Evolutionary conservation across 2,797 vertebrate genomes (phyloP).

Genomic region (Tympanoctomys barrerae): DNA sequence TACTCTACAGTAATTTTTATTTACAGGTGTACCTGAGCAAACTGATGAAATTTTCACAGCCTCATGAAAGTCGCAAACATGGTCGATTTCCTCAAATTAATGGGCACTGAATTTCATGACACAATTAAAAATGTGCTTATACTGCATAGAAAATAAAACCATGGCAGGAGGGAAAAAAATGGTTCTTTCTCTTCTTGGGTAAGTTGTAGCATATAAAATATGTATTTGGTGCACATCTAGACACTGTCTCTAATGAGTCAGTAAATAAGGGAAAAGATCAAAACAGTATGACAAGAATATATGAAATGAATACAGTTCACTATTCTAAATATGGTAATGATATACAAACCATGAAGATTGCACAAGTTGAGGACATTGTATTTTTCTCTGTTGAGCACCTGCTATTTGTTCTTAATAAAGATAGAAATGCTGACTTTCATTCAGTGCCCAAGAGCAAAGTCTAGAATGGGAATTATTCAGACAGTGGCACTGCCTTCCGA

Average conservation of each 20-base stretch:
- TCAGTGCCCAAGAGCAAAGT: neutral
- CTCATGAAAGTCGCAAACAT: slow-evolving; percentile 65
- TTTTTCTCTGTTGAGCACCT: slow-evolving; percentile 25
- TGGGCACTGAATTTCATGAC: slow-evolving; percentile 62
- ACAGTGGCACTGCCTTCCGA: slow-evolving; percentile 13
- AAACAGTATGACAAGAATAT: slow-evolving; percentile 49
- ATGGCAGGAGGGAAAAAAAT: neutral
- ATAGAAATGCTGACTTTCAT: slow-evolving; percentile 52
- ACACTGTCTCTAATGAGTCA: slow-evolving; percentile 38
- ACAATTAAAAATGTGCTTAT: slow-evolving; percentile 73
- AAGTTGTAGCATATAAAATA: slow-evolving; percentile 62
- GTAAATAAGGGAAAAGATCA: slow-evolving; percentile 43
- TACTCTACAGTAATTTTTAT: slow-evolving; percentile 45
- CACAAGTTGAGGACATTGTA: slow-evolving; percentile 32
- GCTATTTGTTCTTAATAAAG: slow-evolving; percentile 60
- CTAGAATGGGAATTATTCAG: neutral
- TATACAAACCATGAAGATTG: neutral
- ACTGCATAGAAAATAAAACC: slow-evolving; percentile 62
- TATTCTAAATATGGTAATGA: slow-evolving; percentile 36
- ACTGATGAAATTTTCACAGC: slow-evolving; percentile 59
- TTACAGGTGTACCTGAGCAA: slow-evolving; percentile 64
- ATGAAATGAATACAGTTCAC: slow-evolving; percentile 29
- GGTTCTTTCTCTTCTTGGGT: slow-evolving; percentile 56
- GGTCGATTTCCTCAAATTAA: slow-evolving; percentile 65
- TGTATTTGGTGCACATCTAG: slow-evolving; percentile 25